Base-by-base conservation (phyloP, 2,113 vertebrate species). In the Tyto alba region DNA sequence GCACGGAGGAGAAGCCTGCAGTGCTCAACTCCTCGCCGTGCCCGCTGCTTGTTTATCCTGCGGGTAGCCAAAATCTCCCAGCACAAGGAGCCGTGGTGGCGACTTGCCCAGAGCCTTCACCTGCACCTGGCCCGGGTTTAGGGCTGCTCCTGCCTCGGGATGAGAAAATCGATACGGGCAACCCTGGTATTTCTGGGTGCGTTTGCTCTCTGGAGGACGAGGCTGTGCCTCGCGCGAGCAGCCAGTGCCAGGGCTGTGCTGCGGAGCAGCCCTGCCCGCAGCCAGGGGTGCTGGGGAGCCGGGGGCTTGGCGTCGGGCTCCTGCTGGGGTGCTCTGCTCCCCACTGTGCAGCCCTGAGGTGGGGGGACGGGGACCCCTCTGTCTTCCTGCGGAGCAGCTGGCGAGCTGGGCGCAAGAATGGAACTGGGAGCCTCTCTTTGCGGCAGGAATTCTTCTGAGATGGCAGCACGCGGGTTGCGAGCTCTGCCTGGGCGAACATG, bases 1-100 rank as follows among this genome's bases (percentile, higher is more conserved):
- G 92, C 94, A 67, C 29, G 27, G 85, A 86, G 87, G 72, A 77
- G 93, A 90, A 96, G 89, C 89, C 95, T 30, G 96, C 91, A 76
- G 94, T 20, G 60, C 92, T 60, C 29, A 26, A 15, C 91, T 63
- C 93, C 93, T 91, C 32, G 26, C 69, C 21, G 4, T 93, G 96
- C 96, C 95, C 11, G 2, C 17, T 2, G 57, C 38, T 84, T 84
- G 69, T 90, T 95, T 91, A 69, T 75, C 88, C 91, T 62, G 88
- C 14, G 4, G 79, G 5, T 11, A 36, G 74, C 88, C 89, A 68
- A 21, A 14, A 27, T 64, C 67, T 66, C 89, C 92, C 85, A 5
- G 90, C 72, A 8, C 43, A 13, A 55, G 88, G 90, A 93, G 82
- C 79, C 59, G 5, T 19, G 16, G 4, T 88, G 97, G 94, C 56